These are phyloP conservation scores for Lepus timidus DNA, from an alignment of 2,113 vertebrate genomes.

Conservation along the genomic window DNA sequence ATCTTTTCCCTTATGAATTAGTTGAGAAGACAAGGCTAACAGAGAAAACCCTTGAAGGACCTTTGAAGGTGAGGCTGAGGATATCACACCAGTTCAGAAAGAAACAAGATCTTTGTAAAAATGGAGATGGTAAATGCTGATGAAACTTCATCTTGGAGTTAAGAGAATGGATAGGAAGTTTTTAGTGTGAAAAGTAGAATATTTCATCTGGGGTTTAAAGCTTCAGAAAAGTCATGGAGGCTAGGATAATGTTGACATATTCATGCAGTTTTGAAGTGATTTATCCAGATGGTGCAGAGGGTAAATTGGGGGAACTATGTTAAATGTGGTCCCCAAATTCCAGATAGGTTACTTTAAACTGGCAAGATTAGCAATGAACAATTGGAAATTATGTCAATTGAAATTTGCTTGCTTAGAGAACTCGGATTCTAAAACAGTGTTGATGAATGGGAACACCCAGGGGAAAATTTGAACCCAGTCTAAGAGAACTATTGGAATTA, in stretches of 20 bases:
- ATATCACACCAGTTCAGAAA: not conserved
- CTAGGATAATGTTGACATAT: not conserved
- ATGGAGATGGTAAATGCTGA: not conserved
- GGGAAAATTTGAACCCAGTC: not conserved
- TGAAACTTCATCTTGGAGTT: not conserved
- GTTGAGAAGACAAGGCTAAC: not conserved
- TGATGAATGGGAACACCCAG: not conserved
- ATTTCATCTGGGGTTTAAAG: not conserved
- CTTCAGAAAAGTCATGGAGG: not conserved
- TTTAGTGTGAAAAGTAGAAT: not conserved
- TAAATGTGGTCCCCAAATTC: not conserved
- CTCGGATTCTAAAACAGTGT: not conserved
- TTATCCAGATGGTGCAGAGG: not conserved
- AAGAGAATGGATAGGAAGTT: not conserved
- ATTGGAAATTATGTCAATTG: not conserved
- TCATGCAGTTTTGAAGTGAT: not conserved
- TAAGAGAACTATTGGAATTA: not conserved
- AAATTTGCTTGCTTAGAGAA: not conserved
- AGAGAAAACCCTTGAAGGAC: not conserved
- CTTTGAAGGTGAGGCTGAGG: rapidly evolving
- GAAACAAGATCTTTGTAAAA: not conserved
- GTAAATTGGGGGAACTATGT: not conserved
- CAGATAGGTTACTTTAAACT: not conserved
- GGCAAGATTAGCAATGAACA: not conserved
- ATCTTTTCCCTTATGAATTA: not conserved